A percentile compares a stretch with the other conserved stretches of the same genome.
phyloP scores from a whole-genome alignment of 1,140 invertebrate species.

The Hermetia illucens region DNA sequence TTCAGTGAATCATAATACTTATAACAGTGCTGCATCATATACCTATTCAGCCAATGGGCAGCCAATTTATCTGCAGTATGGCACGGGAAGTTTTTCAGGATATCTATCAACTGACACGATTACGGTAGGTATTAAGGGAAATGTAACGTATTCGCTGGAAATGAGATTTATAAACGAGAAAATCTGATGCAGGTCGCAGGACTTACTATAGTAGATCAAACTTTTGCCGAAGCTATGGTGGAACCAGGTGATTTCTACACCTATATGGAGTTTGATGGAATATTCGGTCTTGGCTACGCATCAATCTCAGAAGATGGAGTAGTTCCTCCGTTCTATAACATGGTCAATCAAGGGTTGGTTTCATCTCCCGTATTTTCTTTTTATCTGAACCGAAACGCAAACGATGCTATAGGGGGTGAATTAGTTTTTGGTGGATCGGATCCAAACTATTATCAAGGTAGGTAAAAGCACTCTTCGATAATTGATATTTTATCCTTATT shows the following conservation, averaged over 20 bases:
- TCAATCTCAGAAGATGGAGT: conserved; percentile 79
- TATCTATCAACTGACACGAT: neutral
- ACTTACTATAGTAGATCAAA: conserved; percentile 55
- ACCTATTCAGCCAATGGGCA: too few relatives aligned
- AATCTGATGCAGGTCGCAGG: too few relatives aligned
- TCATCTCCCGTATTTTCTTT: conserved; percentile 77
- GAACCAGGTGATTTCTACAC: conserved; percentile 80
- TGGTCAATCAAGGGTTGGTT: conserved; percentile 73
- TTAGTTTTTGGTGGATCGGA: neutral
- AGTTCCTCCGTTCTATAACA: conserved; percentile 78
- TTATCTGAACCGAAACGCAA: conserved; percentile 76
- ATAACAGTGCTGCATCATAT: too few relatives aligned
- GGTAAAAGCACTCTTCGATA: too few relatives aligned
- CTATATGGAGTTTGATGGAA: conserved; percentile 90
- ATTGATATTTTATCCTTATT: too few relatives aligned
- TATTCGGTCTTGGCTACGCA: conserved; percentile 75
- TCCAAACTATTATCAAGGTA: neutral
- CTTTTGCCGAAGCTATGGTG: conserved; percentile 85
- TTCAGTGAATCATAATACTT: too few relatives aligned
- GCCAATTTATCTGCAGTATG: neutral
- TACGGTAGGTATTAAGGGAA: too few relatives aligned
- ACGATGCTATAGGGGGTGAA: too few relatives aligned
- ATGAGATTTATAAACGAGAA: too few relatives aligned
- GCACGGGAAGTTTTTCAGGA: neutral
- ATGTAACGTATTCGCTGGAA: too few relatives aligned